Percentiles rank a stretch among this genome's conserved stretches.
phyloP scores from a whole-genome alignment of 2,888 invertebrate species.

The Sceliomorpha sp. region DNA sequence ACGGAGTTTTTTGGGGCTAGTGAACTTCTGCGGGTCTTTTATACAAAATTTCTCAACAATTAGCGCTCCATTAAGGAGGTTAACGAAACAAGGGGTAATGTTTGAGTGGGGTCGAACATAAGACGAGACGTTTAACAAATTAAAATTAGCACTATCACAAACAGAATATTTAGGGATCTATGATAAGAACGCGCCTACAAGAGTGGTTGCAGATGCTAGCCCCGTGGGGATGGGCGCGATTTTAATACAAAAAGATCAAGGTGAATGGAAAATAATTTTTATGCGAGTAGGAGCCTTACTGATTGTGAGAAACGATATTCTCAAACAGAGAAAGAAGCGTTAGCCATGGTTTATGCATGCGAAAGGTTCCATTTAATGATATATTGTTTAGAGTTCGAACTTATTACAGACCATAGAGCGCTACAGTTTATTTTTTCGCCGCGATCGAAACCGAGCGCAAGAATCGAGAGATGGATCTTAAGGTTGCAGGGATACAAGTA shows the following conservation, averaged over 20 bases:
- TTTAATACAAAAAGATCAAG: constrained; percentile 43
- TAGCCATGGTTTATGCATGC: constrained; percentile 71
- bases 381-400: constrained; percentile 75
- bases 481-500: constrained; percentile 63
- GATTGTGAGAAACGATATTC: constrained; percentile 56
- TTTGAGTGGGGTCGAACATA: constrained; percentile 18
- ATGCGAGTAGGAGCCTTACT: constrained; percentile 35
- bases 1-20: constrained; percentile 30
- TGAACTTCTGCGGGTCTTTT: constrained; percentile 60
- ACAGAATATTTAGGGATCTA: constrained; percentile 34
- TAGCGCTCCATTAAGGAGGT: constrained; percentile 48
- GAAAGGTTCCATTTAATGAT: constrained; percentile 76
- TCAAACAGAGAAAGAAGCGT: constrained; percentile 68
- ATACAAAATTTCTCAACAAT: constrained; percentile 60
- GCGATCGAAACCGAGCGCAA: constrained; percentile 67
- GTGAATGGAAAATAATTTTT: constrained; percentile 32
- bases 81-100: constrained; percentile 15
- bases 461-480: constrained; percentile 70
- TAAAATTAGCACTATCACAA: not conserved
- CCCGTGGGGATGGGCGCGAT: constrained; percentile 66
- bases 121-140: constrained; percentile 8
- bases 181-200: constrained; percentile 36
- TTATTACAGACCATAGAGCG: constrained; percentile 70
- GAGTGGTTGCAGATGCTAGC: constrained; percentile 68
- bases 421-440: constrained; percentile 68